These are phyloP conservation scores for Argyrosomus japonicus DNA, from an alignment of 2,113 vertebrate genomes.

Conservation along the genomic window DNA sequence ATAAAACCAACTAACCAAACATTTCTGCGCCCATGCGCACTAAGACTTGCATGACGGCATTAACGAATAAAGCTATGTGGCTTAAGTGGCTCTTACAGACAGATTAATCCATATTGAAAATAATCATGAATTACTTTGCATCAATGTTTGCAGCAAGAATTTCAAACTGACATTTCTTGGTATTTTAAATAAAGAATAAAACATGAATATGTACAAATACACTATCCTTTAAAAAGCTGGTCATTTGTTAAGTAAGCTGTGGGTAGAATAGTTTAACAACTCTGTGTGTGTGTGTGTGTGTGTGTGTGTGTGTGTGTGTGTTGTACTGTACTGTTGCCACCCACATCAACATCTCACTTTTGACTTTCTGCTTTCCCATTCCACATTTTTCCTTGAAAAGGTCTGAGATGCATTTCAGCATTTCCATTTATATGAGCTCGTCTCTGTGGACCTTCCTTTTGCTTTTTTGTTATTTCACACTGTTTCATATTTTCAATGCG, in stretches of 20 bases:
- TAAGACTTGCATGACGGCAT: too few relatives aligned
- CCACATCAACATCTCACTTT: neutral
- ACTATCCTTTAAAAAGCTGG: neutral
- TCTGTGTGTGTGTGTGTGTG: too few relatives aligned
- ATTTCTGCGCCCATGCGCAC: too few relatives aligned
- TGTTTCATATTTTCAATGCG: neutral
- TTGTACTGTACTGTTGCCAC: neutral
- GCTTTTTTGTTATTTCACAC: neutral
- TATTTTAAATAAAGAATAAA: neutral
- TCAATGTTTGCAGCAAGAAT: neutral
- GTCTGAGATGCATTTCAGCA: neutral
- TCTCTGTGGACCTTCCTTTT: neutral
- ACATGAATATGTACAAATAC: neutral
- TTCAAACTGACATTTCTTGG: neutral
- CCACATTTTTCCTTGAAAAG: neutral
- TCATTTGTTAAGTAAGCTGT: too few relatives aligned
- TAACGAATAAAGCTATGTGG: too few relatives aligned
- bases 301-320: too few relatives aligned
- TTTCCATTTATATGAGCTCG: constrained; percentile 34
- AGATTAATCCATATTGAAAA: too few relatives aligned
- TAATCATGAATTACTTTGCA: neutral
- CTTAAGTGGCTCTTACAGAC: too few relatives aligned
- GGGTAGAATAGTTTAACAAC: too few relatives aligned
- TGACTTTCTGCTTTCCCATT: neutral
- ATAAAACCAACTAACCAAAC: too few relatives aligned